Percentiles rank a stretch among this genome's conserved stretches.
Evolutionary conservation across 2,113 vertebrate species (phyloP).

Genomic region (Trinectes maculatus): DNA sequence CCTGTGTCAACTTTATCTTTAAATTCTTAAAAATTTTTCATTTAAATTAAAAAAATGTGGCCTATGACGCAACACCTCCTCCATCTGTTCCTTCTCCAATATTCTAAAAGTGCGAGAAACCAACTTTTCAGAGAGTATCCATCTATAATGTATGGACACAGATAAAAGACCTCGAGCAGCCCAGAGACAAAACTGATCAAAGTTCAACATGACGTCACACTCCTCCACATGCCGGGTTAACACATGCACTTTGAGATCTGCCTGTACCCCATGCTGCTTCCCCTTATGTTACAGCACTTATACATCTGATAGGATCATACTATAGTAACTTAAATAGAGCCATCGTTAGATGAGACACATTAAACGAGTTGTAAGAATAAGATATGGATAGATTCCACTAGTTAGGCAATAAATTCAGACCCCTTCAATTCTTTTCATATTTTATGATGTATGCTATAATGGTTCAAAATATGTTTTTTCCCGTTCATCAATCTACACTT

Average conservation of each 20-base stretch:
- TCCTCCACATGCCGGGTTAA: conserved; percentile 15
- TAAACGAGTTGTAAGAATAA: neutral
- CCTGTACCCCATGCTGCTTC: neutral
- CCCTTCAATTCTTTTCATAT: no score
- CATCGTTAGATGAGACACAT: neutral
- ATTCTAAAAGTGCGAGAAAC: conserved; percentile 5
- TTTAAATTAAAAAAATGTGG: no score
- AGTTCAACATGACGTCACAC: conserved; percentile 19
- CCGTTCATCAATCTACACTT: no score
- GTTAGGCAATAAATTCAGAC: no score
- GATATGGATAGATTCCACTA: no score
- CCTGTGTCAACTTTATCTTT: no score
- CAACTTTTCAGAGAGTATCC: neutral
- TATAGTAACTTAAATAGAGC: neutral
- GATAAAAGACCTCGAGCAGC: conserved; percentile 36
- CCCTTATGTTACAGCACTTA: conserved; percentile 1
- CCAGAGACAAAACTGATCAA: conserved; percentile 42
- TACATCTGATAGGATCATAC: neutral
- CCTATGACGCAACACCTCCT: no score
- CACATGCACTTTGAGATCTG: conserved; percentile 19
- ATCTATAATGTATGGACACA: conserved; percentile 31
- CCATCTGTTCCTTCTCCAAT: no score
- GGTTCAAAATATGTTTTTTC: no score
- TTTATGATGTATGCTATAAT: no score
- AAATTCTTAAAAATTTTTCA: no score